Evolutionary conservation across 2,797 vertebrate species (phyloP).

Genomic region (Falco berigora): DNA sequence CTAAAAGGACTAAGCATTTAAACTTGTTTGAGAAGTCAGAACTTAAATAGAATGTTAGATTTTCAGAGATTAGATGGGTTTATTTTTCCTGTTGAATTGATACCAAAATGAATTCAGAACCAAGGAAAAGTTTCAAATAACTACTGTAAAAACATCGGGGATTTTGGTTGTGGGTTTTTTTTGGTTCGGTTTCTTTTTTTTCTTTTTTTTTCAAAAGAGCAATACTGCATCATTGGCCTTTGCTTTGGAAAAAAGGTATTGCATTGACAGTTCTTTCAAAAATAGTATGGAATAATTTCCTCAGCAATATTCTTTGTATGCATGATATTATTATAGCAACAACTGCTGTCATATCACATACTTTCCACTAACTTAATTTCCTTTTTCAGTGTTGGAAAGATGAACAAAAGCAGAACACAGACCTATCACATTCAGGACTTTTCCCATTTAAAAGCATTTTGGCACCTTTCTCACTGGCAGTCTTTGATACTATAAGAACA

Average conservation of each 20-base stretch:
- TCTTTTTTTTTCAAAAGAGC: not conserved
- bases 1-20: not conserved
- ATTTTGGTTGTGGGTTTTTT: too few relatives aligned
- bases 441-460: not conserved
- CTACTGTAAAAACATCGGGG: not conserved
- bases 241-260: conserved; percentile 1
- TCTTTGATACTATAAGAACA: not conserved
- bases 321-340: conserved; percentile 43
- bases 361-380: conserved; percentile 65
- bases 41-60: not conserved
- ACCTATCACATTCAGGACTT: not conserved
- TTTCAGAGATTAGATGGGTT: not conserved
- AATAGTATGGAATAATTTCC: conserved; percentile 62
- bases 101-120: not conserved
- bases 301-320: conserved; percentile 63
- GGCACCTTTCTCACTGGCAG: not conserved
- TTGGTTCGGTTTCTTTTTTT: not conserved
- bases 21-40: not conserved
- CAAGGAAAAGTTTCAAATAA: not conserved
- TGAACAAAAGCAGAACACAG: not conserved
- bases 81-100: not conserved
- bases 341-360: not conserved
- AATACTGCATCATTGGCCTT: conserved; percentile 12
- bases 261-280: conserved; percentile 58
- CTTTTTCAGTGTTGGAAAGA: conserved; percentile 36